phyloP scores from a whole-genome alignment of 2,113 vertebrate species.

The Myotis lucifugus region DNA sequence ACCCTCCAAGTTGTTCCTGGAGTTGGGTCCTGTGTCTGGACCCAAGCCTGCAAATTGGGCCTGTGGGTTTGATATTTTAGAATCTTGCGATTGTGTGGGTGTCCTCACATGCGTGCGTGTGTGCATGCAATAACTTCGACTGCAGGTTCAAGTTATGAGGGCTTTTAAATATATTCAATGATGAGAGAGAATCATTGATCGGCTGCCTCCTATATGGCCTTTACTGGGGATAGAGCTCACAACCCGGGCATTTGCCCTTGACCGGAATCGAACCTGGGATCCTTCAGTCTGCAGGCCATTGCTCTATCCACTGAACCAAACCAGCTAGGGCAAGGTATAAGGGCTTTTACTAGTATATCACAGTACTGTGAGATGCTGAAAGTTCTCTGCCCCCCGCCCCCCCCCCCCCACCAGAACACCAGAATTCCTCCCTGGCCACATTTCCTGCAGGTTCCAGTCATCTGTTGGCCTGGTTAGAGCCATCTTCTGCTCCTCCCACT shows the following conservation, averaged over 20 bases:
- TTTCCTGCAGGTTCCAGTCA: background rate
- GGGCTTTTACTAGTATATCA: slow-evolving; percentile 34
- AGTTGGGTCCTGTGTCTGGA: background rate
- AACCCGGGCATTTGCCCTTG: too few relatives aligned
- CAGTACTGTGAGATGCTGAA: slow-evolving; percentile 2
- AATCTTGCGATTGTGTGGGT: background rate
- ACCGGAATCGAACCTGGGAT: too few relatives aligned
- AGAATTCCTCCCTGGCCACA: slow-evolving; percentile 26
- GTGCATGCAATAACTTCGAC: background rate
- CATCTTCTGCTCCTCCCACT: background rate
- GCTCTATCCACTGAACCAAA: too few relatives aligned
- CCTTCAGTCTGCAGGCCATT: too few relatives aligned
- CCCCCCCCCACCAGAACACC: too few relatives aligned
- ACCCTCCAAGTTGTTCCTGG: background rate
- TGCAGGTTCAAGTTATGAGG: background rate
- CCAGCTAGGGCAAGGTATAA: background rate
- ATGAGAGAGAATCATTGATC: too few relatives aligned
- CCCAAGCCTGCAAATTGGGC: background rate
- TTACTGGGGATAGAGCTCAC: too few relatives aligned
- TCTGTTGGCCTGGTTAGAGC: background rate
- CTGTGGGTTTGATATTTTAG: slow-evolving; percentile 57
- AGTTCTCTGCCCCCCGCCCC: too few relatives aligned
- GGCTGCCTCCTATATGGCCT: too few relatives aligned
- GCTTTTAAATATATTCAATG: slow-evolving; percentile 1
- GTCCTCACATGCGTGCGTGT: background rate